A percentile compares a stretch with the other conserved stretches of the same genome.
phyloP scores from a whole-genome alignment of 64 coral and sea anemone species.

The Actinia equina region DNA sequence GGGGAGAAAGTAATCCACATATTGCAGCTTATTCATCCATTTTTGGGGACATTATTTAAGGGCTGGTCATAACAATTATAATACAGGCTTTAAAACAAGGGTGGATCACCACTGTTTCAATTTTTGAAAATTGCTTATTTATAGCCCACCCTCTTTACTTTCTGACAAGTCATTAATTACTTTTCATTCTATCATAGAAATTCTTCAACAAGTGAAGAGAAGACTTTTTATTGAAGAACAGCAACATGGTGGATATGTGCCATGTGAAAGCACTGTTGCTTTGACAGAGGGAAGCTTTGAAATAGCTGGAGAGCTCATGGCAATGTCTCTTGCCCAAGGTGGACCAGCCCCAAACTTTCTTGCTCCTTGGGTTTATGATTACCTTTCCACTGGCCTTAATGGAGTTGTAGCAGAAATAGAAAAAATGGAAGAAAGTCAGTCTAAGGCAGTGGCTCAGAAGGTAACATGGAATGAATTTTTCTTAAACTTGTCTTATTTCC shows the following conservation, averaged over 20 bases:
- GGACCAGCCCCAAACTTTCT: conserved; percentile 38
- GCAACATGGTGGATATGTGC: conserved; percentile 23
- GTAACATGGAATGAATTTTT: conserved; percentile 1
- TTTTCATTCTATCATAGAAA: background rate
- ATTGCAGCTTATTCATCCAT: background rate
- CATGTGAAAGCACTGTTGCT: conserved; percentile 5
- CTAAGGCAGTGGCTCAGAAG: background rate
- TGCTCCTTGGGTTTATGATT: conserved; percentile 24
- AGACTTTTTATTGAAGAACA: conserved; percentile 9
- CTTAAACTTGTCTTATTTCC: background rate
- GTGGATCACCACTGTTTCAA: conserved; percentile 5
- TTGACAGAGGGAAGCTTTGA: conserved; percentile 31
- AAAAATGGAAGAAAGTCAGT: conserved; percentile 16
- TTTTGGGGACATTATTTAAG: conserved; percentile 4
- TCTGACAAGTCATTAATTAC: conserved; percentile 1
- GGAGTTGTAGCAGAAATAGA: conserved; percentile 7
- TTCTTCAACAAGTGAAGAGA: conserved; percentile 18
- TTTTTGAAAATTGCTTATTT: background rate
- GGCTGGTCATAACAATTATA: background rate
- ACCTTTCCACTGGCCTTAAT: conserved; percentile 27
- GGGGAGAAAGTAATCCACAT: background rate
- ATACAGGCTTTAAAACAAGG: conserved; percentile 2
- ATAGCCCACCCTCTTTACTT: background rate
- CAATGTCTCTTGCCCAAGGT: conserved; percentile 36
- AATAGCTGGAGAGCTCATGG: conserved; percentile 34